These are phyloP conservation scores for Cydia fagiglandana DNA, from an alignment of 1,140 invertebrate species.

Conservation along the genomic window DNA sequence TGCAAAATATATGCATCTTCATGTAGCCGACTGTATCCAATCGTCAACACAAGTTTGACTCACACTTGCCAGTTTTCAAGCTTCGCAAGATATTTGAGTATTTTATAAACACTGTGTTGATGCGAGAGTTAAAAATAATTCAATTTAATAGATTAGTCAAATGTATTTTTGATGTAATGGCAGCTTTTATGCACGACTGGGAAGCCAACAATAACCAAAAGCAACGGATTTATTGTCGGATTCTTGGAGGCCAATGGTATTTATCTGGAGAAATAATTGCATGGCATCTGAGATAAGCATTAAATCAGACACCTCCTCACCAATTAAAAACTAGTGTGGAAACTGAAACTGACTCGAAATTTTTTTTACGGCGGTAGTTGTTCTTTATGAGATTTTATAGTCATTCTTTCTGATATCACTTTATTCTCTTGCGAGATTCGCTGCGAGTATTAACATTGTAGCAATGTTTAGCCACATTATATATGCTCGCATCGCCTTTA, in stretches of 20 bases:
- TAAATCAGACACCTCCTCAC: too few relatives aligned
- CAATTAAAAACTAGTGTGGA: too few relatives aligned
- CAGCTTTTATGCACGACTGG: constrained; percentile 15
- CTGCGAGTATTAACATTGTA: too few relatives aligned
- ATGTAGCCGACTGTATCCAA: neutral
- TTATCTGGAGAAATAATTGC: neutral
- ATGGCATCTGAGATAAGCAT: too few relatives aligned
- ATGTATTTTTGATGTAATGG: constrained; percentile 24
- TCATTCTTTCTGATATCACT: too few relatives aligned
- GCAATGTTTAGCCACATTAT: too few relatives aligned
- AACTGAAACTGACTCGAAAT: too few relatives aligned
- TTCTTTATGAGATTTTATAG: too few relatives aligned
- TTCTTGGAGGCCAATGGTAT: neutral
- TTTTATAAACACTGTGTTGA: neutral
- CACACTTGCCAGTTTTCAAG: neutral
- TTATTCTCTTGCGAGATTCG: too few relatives aligned
- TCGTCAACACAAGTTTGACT: neutral
- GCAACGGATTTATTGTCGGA: neutral
- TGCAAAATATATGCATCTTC: too few relatives aligned
- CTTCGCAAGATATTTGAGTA: neutral
- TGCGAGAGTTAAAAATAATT: constrained; percentile 16
- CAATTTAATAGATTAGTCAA: constrained; percentile 14
- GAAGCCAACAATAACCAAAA: constrained; percentile 2
- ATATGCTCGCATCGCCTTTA: too few relatives aligned
- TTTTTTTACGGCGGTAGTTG: too few relatives aligned